Evolutionary conservation across 2,113 vertebrate genomes (phyloP).

Genomic region (Rhinogobius similis): DNA sequence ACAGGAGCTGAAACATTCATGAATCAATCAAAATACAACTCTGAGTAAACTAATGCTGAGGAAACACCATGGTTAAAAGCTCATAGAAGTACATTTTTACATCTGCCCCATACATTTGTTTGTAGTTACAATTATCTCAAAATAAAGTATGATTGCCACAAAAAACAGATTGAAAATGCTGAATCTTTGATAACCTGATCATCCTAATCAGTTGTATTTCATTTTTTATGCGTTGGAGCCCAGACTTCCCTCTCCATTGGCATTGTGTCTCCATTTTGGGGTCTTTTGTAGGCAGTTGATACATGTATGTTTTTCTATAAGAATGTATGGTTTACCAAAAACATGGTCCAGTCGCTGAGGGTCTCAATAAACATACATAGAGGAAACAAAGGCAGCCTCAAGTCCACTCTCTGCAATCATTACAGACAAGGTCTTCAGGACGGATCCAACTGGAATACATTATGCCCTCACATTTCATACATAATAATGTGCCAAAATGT

Average conservation of each 20-base stretch:
- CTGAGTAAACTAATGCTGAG: too few relatives aligned
- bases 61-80: too few relatives aligned
- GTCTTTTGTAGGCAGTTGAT: neutral
- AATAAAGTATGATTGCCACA: too few relatives aligned
- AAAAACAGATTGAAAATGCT: too few relatives aligned
- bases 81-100: too few relatives aligned
- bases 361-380: neutral
- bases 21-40: too few relatives aligned
- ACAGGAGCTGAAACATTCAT: too few relatives aligned
- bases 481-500: slow-evolving; percentile 75
- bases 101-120: too few relatives aligned
- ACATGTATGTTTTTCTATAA: neutral
- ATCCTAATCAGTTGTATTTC: neutral
- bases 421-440: slow-evolving; percentile 57
- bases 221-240: too few relatives aligned
- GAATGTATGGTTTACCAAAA: neutral
- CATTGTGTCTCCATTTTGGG: neutral
- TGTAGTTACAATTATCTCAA: too few relatives aligned
- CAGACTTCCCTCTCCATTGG: neutral
- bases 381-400: slow-evolving; percentile 7
- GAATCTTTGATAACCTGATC: too few relatives aligned
- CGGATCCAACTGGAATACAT: slow-evolving; percentile 68
- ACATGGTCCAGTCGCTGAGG: neutral
- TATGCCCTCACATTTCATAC: slow-evolving; percentile 71
- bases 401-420: slow-evolving; percentile 47